Base-by-base conservation (phyloP, 2,888 invertebrate species). In the Clivina fossor region DNA sequence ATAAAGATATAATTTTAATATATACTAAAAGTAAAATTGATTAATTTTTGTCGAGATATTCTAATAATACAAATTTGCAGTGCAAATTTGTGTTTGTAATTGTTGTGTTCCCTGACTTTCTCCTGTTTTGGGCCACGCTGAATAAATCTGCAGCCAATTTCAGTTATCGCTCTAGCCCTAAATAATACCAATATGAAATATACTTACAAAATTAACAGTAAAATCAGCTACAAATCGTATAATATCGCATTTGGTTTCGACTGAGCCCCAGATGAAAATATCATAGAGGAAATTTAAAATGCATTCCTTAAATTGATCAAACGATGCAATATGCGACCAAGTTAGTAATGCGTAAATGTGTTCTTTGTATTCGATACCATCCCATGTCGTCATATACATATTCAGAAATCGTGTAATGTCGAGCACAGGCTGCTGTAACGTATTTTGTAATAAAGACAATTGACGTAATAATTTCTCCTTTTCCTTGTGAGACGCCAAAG, bases 161-260 rank as follows among this genome's bases (percentile, higher is more conserved):
- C n/a, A n/a, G n/a, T n/a, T n/a, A n/a, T n/a, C n/a, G n/a, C n/a
- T n/a, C n/a, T n/a, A n/a, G n/a, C n/a, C n/a, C n/a, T n/a, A n/a
- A n/a, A n/a, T n/a, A n/a, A 4, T 24, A 24, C 4, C 4, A 24
- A 24, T 7, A 24, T 7, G 24, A 41, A 41, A 1, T n/a, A 20
- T 11, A 37, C 50, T 53, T 44, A 53, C 53, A 22, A 44, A 26
- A 44, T 53, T 53, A 4, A 33, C 32, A 5, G 24, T 15, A 3
- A 53, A 16, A 16, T 53, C 15, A 7, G 26, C 44, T 15, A 53
- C 33, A 35, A 7, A 22, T 3, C 5, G 13, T 22, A 53, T 35
- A 35, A 53, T 53, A 16, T 44, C 35, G 15, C 53, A 44, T 53
- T 53, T 53, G 1, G 53, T 44, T 32, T 22, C 11, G 37, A 44